These are phyloP conservation scores for Odobenus rosmarus DNA, from an alignment of 2,113 vertebrate species.

Conservation along the genomic window DNA sequence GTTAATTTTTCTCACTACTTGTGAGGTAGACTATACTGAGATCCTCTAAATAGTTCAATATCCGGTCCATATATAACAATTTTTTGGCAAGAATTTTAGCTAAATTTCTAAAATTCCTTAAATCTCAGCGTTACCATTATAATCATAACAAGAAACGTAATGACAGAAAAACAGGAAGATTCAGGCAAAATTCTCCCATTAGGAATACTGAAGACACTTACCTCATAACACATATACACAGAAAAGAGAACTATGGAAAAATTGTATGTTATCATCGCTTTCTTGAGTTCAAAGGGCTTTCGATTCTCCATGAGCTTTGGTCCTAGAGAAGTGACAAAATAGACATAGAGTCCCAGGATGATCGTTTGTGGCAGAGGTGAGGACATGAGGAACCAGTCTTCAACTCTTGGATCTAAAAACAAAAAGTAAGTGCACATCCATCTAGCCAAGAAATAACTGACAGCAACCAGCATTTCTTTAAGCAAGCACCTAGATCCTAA, in stretches of 20 bases:
- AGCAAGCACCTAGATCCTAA: background rate
- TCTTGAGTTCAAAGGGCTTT: conserved; percentile 94
- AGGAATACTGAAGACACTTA: conserved; percentile 84
- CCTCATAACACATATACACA: conserved; percentile 96
- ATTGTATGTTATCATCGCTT: conserved; percentile 93
- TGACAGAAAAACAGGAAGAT: conserved; percentile 9
- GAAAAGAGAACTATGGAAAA: conserved; percentile 93
- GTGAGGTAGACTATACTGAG: background rate
- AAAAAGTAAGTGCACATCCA: background rate
- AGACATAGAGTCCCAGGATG: conserved; percentile 92
- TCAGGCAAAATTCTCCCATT: conserved; percentile 40
- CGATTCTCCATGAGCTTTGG: conserved; percentile 97
- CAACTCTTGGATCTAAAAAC: conserved; percentile 91
- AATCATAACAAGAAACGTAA: conserved; percentile 1
- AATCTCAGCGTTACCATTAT: background rate
- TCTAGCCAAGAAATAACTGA: background rate
- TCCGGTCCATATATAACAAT: background rate
- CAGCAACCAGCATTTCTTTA: background rate
- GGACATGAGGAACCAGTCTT: conserved; percentile 94
- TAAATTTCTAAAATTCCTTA: conserved; percentile 52
- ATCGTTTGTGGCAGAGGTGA: conserved; percentile 93
- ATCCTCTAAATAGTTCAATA: conserved; percentile 6
- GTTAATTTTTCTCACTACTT: conserved; percentile 21
- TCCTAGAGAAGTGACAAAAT: conserved; percentile 94
- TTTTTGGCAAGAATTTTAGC: background rate